Conservation (phyloP, 2,113 vertebrate genomes). For the Crocuta crocuta region DNA sequence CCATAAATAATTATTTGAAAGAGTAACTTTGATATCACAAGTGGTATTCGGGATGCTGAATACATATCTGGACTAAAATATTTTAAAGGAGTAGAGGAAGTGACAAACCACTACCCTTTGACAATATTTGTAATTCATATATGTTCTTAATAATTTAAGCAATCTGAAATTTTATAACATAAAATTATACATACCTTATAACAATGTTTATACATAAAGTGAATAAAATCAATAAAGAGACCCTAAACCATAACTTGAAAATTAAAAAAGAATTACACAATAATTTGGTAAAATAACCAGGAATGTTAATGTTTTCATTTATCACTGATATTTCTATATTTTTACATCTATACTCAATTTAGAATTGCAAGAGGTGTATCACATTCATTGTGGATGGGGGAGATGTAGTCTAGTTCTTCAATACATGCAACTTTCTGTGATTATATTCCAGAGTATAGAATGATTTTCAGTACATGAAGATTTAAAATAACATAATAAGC, state of each 20-base stretch:
- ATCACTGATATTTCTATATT: neutral
- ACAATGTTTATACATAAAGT: neutral
- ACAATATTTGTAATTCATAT: neutral
- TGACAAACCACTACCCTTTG: neutral
- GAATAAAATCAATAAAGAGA: neutral
- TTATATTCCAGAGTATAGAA: neutral
- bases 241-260: neutral
- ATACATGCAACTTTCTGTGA: neutral
- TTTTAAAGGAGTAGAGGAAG: neutral
- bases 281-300: neutral
- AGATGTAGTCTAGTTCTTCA: neutral
- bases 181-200: neutral
- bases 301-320: neutral
- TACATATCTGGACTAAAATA: neutral
- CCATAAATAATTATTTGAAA: neutral
- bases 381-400: neutral
- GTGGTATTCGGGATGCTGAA: neutral
- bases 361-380: neutral
- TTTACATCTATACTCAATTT: neutral
- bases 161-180: conserved; percentile 1
- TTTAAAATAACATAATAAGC: neutral
- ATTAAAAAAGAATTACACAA: neutral
- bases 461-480: neutral
- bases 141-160: neutral
- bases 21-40: neutral